A percentile compares a stretch with the other conserved stretches of the same genome.
Conservation (phyloP, 2,113 vertebrate species). For the Cochlearius cochlearius region DNA sequence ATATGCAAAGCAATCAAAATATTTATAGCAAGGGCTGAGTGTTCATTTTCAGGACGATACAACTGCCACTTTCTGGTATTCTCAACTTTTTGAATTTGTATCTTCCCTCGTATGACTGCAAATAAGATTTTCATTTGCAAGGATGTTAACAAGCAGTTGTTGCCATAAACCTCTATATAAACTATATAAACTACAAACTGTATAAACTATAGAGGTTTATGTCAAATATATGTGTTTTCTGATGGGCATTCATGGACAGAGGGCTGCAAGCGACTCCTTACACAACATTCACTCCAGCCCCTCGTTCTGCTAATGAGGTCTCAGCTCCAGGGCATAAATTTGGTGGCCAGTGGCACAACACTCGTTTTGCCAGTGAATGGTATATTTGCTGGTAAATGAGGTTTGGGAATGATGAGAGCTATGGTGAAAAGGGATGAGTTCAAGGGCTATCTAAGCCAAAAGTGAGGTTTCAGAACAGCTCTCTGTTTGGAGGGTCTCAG, state of each 20-base stretch:
- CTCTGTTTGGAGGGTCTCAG: background rate
- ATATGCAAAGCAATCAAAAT: constrained; percentile 18
- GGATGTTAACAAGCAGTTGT: background rate
- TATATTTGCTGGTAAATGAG: background rate
- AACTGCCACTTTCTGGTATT: background rate
- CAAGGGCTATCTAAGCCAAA: background rate
- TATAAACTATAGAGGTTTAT: background rate
- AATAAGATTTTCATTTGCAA: background rate
- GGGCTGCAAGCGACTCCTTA: background rate
- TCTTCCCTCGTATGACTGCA: background rate
- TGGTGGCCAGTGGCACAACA: background rate
- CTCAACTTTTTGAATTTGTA: background rate
- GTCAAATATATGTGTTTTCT: background rate
- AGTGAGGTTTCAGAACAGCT: background rate
- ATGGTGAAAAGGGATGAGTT: background rate
- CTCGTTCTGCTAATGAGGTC: background rate
- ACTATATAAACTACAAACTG: background rate
- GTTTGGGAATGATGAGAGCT: background rate
- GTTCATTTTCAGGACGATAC: background rate
- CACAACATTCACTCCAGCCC: background rate
- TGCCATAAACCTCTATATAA: background rate
- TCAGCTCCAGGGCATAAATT: background rate
- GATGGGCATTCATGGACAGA: background rate
- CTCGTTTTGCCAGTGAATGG: background rate
- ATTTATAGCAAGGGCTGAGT: background rate